phyloP scores from a whole-genome alignment of 2,888 invertebrate species.

The Campoplex capitator region DNA sequence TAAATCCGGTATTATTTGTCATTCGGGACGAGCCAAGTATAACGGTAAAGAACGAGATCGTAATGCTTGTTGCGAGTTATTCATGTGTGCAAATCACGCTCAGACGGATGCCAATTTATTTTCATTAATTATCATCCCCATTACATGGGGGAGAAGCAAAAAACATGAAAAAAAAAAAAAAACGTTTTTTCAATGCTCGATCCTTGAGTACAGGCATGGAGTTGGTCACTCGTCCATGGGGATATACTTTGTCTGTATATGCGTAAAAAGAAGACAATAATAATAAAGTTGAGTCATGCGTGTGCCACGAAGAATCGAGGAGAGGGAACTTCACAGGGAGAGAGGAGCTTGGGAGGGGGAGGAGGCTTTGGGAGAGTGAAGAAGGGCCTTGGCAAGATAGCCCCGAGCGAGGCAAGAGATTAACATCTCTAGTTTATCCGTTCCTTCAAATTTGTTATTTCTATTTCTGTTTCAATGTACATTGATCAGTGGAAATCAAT shows the following conservation, averaged over 20 bases:
- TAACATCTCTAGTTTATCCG: slow-evolving; percentile 68
- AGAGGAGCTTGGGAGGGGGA: slow-evolving; percentile 64
- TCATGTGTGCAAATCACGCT: neutral
- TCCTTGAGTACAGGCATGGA: slow-evolving; percentile 2
- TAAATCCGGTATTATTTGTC: neutral
- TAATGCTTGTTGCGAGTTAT: neutral
- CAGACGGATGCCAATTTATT: neutral
- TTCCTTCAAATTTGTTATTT: slow-evolving; percentile 59
- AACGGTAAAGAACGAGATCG: neutral
- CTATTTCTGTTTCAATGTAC: slow-evolving; percentile 1
- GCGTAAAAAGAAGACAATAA: slow-evolving; percentile 76
- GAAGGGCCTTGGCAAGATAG: slow-evolving; percentile 82
- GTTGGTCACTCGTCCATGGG: slow-evolving; percentile 12
- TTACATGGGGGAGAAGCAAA: neutral
- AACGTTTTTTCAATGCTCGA: slow-evolving; percentile 10
- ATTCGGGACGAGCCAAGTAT: neutral
- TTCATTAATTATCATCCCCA: neutral
- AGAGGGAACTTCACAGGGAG: neutral
- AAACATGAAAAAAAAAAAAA: neutral
- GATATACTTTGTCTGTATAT: slow-evolving; percentile 56
- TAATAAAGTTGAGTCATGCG: slow-evolving; percentile 83
- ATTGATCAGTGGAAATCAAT: neutral
- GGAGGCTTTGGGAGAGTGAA: slow-evolving; percentile 80
- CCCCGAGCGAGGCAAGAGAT: slow-evolving; percentile 83
- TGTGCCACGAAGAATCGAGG: slow-evolving; percentile 37